Base-by-base conservation (phyloP, 2,888 invertebrate species). In the Cryptus viduatorius region DNA sequence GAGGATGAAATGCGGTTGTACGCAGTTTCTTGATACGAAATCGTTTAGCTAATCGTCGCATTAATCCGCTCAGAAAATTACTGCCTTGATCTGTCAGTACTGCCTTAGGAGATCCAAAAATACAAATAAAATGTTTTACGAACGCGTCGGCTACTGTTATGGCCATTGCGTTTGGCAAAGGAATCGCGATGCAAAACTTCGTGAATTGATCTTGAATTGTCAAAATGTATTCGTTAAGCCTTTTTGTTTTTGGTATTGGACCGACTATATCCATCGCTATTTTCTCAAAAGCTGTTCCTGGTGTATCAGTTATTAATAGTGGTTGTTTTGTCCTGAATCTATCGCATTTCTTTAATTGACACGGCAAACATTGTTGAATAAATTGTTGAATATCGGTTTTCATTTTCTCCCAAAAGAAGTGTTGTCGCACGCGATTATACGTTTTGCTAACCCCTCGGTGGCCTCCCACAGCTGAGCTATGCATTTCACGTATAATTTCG, bases 251-350 rank as follows among this genome's bases (percentile, higher is more conserved):
- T 8, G 37, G 37, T 37, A 37, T 37, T 7, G 37, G 37, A 37
- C 37, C 37, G 8, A 37, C 4, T 37, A 37, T 37, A 37, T 37
- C 37, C 37, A 37, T 37, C 0, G 86, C 67, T 4, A 82, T 67
- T 67, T 85, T 78, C 24, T 85, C 85, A 31, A 84, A 84, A 3
- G 79, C 84, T 1, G n/a, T 48, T 1, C 68, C 48, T 2, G 79
- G 77, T 3, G 84, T 84, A 24, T 86, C 84, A 1, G 82, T 86
- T 1, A 84, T 82, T 1, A 61, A 4, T 82, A 84, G 79, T 0
- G 84, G 84, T n/a, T 84, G 80, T 46, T 56, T 81, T 1, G 82
- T 83, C 48, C 72, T 83, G 5, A 80, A 42, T 4, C 80, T 67
- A 4, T 76, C 79, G 14, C 82, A 64, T 65, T 84, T 84, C 19